Evolutionary conservation across 2,113 vertebrate species (phyloP).

Genomic region (Gallinago undulata): DNA sequence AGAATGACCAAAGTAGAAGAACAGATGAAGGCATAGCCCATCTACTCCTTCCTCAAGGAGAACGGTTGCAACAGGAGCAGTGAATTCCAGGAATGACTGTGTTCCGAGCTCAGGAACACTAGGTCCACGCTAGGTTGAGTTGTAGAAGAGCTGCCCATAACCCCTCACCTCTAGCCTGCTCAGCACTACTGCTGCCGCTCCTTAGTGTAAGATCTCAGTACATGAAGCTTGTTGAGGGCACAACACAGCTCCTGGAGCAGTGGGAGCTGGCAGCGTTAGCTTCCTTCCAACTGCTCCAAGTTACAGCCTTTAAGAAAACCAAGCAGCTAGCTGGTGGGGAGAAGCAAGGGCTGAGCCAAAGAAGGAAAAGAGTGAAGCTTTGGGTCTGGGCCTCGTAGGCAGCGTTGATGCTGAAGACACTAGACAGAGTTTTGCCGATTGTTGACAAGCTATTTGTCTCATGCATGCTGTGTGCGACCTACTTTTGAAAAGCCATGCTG

Average conservation of each 20-base stretch:
- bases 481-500: background rate
- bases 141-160: background rate
- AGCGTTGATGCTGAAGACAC: background rate
- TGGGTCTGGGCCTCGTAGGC: background rate
- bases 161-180: background rate
- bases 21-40: background rate
- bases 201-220: background rate
- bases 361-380: background rate
- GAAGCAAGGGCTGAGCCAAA: background rate
- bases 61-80: fast-evolving
- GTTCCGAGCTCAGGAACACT: background rate
- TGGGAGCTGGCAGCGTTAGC: background rate
- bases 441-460: background rate
- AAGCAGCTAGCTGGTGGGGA: background rate
- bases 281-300: background rate
- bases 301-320: background rate
- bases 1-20: fast-evolving
- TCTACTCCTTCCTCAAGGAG: background rate
- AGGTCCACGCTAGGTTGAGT: fast-evolving
- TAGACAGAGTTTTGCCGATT: background rate
- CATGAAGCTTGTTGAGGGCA: background rate
- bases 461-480: background rate
- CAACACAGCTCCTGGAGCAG: background rate
- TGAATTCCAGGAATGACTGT: background rate
- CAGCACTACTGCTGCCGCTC: background rate